Conservation (phyloP, 2,113 vertebrate genomes). For the Vicugna pacos region DNA sequence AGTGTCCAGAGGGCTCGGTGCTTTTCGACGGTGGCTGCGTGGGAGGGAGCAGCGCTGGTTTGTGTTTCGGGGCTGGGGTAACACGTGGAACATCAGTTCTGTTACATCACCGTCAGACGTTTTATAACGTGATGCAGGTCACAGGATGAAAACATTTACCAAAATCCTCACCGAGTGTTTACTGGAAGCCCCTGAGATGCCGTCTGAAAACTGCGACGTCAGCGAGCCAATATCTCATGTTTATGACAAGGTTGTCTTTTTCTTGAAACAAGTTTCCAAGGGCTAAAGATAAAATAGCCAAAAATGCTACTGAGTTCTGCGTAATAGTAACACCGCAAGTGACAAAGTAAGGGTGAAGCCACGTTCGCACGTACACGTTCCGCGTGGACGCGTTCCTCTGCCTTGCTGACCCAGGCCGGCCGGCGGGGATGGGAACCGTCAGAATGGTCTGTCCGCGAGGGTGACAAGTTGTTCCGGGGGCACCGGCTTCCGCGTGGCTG, state of each 20-base stretch:
- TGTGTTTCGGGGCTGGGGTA: background rate
- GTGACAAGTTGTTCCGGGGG: fast-evolving
- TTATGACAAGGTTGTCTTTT: background rate
- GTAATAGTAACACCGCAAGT: background rate
- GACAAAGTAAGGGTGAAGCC: background rate
- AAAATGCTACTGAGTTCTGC: background rate
- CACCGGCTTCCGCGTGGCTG: background rate
- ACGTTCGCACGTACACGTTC: fast-evolving
- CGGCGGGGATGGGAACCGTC: background rate
- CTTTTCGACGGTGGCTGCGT: fast-evolving
- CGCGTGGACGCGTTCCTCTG: fast-evolving
- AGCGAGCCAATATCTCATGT: background rate
- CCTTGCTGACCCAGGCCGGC: background rate
- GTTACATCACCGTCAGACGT: fast-evolving
- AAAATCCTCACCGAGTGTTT: background rate
- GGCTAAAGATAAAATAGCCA: constrained; percentile 56
- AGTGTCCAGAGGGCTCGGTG: background rate
- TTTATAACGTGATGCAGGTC: fast-evolving
- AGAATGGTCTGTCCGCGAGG: fast-evolving
- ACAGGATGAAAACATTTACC: background rate
- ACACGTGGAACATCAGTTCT: background rate
- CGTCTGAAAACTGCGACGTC: background rate
- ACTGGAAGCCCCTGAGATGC: background rate
- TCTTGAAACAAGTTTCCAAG: background rate
- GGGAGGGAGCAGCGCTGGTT: fast-evolving